These are phyloP conservation scores for Aproaerema taeniolella DNA, from an alignment of 2,888 invertebrate species.

Conservation along the genomic window DNA sequence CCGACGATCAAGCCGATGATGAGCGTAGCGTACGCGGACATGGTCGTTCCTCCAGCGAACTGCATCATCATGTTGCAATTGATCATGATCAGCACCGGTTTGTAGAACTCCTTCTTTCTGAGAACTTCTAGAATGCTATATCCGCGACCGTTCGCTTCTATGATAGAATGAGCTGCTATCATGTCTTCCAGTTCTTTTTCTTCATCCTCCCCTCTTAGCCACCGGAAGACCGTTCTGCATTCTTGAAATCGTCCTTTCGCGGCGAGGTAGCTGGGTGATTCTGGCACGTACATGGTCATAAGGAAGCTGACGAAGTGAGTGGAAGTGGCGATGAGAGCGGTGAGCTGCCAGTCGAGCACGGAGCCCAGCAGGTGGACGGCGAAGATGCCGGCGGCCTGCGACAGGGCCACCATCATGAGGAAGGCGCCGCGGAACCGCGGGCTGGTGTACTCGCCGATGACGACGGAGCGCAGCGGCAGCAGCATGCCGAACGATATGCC, in stretches of 20 bases:
- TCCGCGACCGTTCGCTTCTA: constrained; percentile 22
- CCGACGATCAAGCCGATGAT: constrained; percentile 77
- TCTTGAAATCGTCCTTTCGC: constrained; percentile 68
- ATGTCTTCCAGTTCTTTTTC: constrained; percentile 53
- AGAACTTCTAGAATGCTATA: constrained; percentile 27
- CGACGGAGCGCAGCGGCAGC: constrained; percentile 60
- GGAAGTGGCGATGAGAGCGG: constrained; percentile 62
- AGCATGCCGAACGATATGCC: constrained; percentile 71
- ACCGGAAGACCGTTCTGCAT: constrained; percentile 73
- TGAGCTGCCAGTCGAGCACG: constrained; percentile 70
- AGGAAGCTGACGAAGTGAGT: constrained; percentile 61
- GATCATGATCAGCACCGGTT: constrained; percentile 76
- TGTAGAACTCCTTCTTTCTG: constrained; percentile 67
- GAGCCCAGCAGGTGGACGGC: constrained; percentile 79
- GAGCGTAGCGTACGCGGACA: constrained; percentile 81
- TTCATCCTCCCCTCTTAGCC: constrained; percentile 72
- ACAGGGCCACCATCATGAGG: constrained; percentile 74
- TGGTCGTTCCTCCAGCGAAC: constrained; percentile 81
- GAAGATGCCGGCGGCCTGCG: constrained; percentile 78
- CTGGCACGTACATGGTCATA: constrained; percentile 61
- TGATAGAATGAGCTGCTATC: constrained; percentile 37
- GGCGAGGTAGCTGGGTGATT: constrained; percentile 81
- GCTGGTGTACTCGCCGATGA: constrained; percentile 74
- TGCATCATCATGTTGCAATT: constrained; percentile 79
- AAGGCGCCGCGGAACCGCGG: constrained; percentile 79